Conservation (phyloP, 1,140 invertebrate species). For the Neomicropteryx cornuta region DNA sequence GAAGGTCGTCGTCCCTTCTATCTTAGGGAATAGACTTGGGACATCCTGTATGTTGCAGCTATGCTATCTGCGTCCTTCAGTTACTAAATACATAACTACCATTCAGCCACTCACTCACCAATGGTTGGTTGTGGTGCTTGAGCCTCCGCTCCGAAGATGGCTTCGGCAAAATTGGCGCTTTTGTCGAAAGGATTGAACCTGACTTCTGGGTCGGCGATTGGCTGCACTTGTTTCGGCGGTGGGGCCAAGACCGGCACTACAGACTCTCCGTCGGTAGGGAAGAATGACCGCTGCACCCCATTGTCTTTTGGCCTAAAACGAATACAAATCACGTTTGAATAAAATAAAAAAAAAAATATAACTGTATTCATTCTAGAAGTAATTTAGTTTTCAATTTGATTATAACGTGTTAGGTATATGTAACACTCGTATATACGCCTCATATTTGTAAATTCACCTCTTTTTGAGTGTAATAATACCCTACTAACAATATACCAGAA, state of each 20-base stretch:
- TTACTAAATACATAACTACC: too few species aligned
- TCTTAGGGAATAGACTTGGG: too few species aligned
- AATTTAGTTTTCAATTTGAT: not conserved
- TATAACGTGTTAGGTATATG: not conserved
- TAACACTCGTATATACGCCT: too few species aligned
- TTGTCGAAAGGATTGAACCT: constrained; percentile 75
- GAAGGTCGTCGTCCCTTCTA: too few species aligned
- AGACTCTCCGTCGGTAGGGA: constrained; percentile 25
- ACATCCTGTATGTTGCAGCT: too few species aligned
- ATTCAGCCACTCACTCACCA: too few species aligned
- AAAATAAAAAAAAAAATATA: constrained; percentile 6
- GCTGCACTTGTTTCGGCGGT: constrained; percentile 48
- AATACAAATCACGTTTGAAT: constrained; percentile 17
- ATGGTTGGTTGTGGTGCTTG: too few species aligned
- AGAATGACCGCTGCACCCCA: constrained; percentile 19
- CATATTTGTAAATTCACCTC: too few species aligned
- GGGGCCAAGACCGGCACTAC: constrained; percentile 63
- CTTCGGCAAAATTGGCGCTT: constrained; percentile 31
- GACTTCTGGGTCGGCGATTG: constrained; percentile 42
- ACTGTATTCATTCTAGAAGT: not conserved
- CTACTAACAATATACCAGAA: too few species aligned
- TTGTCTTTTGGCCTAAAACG: constrained; percentile 48
- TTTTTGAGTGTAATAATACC: too few species aligned
- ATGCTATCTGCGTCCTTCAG: too few species aligned
- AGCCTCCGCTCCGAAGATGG: constrained; percentile 11